Percentiles rank a stretch among this genome's conserved stretches.
Conservation (phyloP, 2,888 invertebrate genomes). For the Zeuzera pyrina region DNA sequence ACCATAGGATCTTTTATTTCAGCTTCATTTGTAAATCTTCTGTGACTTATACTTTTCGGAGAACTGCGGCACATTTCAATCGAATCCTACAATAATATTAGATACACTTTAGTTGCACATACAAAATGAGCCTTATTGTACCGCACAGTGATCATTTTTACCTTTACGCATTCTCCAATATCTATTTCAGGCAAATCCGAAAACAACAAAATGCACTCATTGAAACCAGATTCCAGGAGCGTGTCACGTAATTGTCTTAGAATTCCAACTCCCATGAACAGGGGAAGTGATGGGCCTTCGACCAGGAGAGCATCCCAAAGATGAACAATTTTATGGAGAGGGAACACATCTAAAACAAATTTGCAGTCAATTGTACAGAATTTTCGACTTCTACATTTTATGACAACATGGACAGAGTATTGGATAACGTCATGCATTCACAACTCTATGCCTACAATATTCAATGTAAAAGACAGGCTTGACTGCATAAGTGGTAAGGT, state of each 20-base stretch:
- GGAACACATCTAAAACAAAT: conserved; percentile 90
- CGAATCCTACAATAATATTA: conserved; percentile 73
- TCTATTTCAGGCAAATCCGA: conserved; percentile 99
- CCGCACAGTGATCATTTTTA: conserved; percentile 15
- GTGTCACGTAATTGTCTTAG: conserved; percentile 89
- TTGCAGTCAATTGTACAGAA: no score
- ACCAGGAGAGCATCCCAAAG: conserved; percentile 97
- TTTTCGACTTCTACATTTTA: no score
- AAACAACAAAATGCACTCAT: conserved; percentile 97
- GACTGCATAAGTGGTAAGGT: no score
- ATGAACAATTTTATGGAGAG: conserved; percentile 97
- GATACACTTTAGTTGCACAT: no score
- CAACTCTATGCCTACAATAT: not conserved
- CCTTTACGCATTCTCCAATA: conserved; percentile 91
- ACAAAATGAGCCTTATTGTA: no score
- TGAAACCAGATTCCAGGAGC: conserved; percentile 92
- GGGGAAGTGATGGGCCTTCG: conserved; percentile 93
- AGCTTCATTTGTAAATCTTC: conserved; percentile 80
- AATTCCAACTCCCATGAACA: conserved; percentile 95
- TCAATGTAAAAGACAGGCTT: no score
- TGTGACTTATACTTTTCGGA: conserved; percentile 89
- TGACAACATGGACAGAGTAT: no score
- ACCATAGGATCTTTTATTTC: conserved; percentile 55
- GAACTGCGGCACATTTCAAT: conserved; percentile 88
- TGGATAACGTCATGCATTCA: no score